Conservation (phyloP, 2,797 vertebrate genomes). For the Myripristis murdjan region DNA sequence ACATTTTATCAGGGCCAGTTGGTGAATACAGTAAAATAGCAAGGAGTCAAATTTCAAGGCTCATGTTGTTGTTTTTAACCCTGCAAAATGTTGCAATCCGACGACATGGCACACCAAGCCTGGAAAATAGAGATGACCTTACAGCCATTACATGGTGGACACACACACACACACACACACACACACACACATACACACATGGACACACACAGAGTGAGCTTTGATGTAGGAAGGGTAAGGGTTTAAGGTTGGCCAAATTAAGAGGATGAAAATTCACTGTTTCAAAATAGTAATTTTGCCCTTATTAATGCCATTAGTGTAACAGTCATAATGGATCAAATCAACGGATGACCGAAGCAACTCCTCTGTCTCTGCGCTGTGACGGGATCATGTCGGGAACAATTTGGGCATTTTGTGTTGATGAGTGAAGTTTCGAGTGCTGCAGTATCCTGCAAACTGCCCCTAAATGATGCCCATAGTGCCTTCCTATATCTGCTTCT, state of each 20-base stretch:
- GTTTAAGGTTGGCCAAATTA: slow-evolving; percentile 69
- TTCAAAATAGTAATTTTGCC: slow-evolving; percentile 89
- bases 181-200: slow-evolving; percentile 17
- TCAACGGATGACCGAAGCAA: slow-evolving; percentile 86
- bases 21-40: slow-evolving; percentile 85
- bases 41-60: slow-evolving; percentile 81
- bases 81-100: slow-evolving; percentile 81
- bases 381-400: slow-evolving; percentile 84
- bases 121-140: slow-evolving; percentile 76
- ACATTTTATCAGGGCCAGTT: slow-evolving; percentile 74
- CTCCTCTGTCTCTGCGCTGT: slow-evolving; percentile 83
- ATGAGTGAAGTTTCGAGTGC: slow-evolving; percentile 82
- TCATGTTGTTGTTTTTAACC: slow-evolving; percentile 78
- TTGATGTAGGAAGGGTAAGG: slow-evolving; percentile 55
- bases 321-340: slow-evolving; percentile 89
- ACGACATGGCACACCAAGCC: slow-evolving; percentile 68
- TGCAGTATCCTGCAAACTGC: slow-evolving; percentile 60
- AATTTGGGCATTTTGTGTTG: slow-evolving; percentile 85
- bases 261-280: slow-evolving; percentile 79
- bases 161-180: slow-evolving; percentile 1
- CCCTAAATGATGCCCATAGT: slow-evolving; percentile 58
- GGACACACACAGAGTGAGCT: slow-evolving; percentile 16
- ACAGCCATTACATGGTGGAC: slow-evolving; percentile 52
- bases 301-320: slow-evolving; percentile 92
- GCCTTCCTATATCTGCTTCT: slow-evolving; percentile 19